phyloP scores from a whole-genome alignment of 2,113 vertebrate species.

The Alosa alosa region DNA sequence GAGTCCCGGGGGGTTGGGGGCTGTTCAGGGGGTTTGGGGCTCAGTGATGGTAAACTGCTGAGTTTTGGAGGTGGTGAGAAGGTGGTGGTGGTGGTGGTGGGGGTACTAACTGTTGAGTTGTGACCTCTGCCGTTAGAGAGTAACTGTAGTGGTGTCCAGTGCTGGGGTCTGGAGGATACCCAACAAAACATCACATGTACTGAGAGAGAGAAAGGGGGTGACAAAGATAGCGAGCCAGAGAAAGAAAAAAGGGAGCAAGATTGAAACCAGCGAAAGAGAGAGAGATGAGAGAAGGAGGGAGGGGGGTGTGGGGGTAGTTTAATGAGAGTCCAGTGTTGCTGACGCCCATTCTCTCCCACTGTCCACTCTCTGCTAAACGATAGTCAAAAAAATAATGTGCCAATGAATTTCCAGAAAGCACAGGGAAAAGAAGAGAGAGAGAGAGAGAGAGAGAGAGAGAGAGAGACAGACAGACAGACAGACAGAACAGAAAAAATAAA shows the following conservation, averaged over 20 bases:
- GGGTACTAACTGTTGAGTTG: not conserved
- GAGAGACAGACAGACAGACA: constrained; percentile 36
- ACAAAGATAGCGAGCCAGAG: not conserved
- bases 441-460: constrained; percentile 40
- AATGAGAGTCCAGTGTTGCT: not conserved
- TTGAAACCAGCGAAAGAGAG: not conserved
- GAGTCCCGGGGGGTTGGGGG: not conserved
- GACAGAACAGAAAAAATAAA: not conserved
- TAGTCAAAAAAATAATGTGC: not conserved
- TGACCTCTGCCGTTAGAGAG: not conserved
- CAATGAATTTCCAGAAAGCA: constrained; percentile 41
- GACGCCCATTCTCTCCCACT: not conserved
- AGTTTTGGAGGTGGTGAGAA: not conserved
- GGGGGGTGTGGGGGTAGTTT: not conserved
- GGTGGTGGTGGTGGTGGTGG: not conserved
- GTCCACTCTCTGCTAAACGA: not conserved
- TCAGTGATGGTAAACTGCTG: too few relatives aligned
- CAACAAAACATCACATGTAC: not conserved
- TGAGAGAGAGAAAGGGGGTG: not conserved
- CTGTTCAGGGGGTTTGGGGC: not conserved
- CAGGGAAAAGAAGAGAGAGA: constrained; percentile 45
- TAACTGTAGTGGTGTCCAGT: not conserved
- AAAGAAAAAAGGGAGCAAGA: not conserved
- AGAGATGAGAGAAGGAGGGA: constrained; percentile 30
- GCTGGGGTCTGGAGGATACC: not conserved